Conservation (phyloP, 2,888 invertebrate genomes). For the Lasioglossum oenotherae region DNA sequence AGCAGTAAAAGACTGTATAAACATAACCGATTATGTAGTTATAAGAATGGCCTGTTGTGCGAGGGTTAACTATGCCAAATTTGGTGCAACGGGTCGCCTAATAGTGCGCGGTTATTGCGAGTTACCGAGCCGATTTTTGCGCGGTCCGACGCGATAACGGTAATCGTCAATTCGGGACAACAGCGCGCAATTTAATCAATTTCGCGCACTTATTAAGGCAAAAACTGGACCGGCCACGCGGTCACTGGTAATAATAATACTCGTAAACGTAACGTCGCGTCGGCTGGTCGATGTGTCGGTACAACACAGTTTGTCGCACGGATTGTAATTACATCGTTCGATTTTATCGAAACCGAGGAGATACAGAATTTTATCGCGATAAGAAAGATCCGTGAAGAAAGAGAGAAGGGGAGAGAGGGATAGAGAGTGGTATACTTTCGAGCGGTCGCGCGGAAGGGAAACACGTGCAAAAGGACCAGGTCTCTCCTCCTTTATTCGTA, state of each 20-base stretch:
- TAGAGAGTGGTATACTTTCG: background rate
- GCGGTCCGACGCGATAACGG: background rate
- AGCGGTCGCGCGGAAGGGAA: conserved; percentile 23
- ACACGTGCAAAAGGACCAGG: conserved; percentile 23
- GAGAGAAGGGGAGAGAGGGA: background rate
- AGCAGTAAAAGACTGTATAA: background rate
- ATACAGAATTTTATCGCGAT: conserved; percentile 29
- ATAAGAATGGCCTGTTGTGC: background rate
- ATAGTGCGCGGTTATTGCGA: background rate
- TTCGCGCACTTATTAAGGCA: conserved; percentile 33
- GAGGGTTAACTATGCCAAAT: conserved; percentile 1
- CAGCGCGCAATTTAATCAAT: conserved; percentile 3
- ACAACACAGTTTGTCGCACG: background rate
- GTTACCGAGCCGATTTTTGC: conserved; percentile 15
- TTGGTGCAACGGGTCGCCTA: conserved; percentile 2
- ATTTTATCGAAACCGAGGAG: conserved; percentile 23
- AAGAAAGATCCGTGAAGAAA: background rate
- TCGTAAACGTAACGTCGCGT: conserved; percentile 27
- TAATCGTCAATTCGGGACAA: conserved; percentile 3
- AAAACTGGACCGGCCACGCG: background rate
- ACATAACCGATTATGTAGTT: background rate
- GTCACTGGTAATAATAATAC: conserved; percentile 34
- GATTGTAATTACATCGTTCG: conserved; percentile 21
- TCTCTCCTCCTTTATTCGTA: conserved; percentile 50
- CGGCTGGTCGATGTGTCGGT: background rate